phyloP scores from a whole-genome alignment of 2,888 invertebrate genomes.

The Lasioglossum lativentre region DNA sequence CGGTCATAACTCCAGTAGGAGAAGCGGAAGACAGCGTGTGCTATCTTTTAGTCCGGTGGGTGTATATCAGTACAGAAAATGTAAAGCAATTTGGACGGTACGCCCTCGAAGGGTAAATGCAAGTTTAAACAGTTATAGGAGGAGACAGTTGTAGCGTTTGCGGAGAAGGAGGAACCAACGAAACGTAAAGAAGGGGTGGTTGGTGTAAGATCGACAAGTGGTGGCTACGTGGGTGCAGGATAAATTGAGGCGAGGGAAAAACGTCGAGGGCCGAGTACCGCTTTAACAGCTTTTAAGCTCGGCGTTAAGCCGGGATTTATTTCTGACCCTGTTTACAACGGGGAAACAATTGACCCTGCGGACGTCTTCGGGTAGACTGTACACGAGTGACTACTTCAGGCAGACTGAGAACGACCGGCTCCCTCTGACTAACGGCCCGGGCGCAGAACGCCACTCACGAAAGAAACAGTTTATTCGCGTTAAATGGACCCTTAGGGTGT shows the following conservation, averaged over 20 bases:
- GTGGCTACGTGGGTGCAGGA: slow-evolving; percentile 41
- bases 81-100: neutral
- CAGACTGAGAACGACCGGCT: slow-evolving; percentile 50
- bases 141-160: neutral
- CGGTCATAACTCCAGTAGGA: no score
- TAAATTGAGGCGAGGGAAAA: slow-evolving; percentile 67
- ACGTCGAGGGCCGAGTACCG: slow-evolving; percentile 66
- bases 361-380: slow-evolving; percentile 33
- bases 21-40: no score
- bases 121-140: neutral
- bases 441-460: slow-evolving; percentile 49
- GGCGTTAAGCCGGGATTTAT: slow-evolving; percentile 80
- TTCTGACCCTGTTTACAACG: slow-evolving; percentile 79
- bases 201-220: slow-evolving; percentile 51
- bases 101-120: neutral
- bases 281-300: slow-evolving; percentile 81
- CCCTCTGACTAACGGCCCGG: slow-evolving; percentile 65
- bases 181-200: slow-evolving; percentile 16
- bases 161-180: neutral
- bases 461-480: slow-evolving; percentile 69
- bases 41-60: no score
- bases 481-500: slow-evolving; percentile 62
- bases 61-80: neutral
- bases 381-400: slow-evolving; percentile 60
- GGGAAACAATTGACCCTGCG: slow-evolving; percentile 77